Evolutionary conservation across 2,888 invertebrate species (phyloP), one percentile per base, ranked within the genome.

Genomic region (Chalcis sispes): DNA sequence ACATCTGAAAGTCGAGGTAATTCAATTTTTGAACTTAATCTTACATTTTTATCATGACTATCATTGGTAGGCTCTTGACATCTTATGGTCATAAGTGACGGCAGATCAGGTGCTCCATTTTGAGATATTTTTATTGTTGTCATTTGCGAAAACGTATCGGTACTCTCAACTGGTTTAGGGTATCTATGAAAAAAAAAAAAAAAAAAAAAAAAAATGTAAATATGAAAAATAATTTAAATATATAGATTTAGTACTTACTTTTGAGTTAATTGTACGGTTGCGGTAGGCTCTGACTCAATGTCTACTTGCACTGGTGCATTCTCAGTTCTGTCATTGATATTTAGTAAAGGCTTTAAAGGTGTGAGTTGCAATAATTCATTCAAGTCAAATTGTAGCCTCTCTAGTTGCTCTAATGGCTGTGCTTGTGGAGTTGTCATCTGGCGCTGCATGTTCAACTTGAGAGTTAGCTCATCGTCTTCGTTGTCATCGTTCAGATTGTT

Each of bases 391-490:
- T 78, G 66, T 52, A 72, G 18, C 2, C 81, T 80, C 15, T 79
- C 72, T 1, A 72, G 67, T 8, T 62, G 69, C 10, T 77, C 72
- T 1, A n/a, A 20, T 1, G 48, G 62, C 4, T 25, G 29, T 0
- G 36, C 10, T 15, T 40, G 36, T 5, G 42, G 36, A 0, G 50
- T 23, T 15, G 10, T 52, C n/a, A 77, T 50, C 13, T 81, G 77
- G 25, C 65, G 71, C 0, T 69, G 74, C 15, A 74, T 50, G 23
- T 78, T 78, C 27, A 81, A 65, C 75, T 87, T 81, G 7, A 88
- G 67, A 0, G 88, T 88, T 42, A 83, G 87, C 29, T 88, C 87
- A 15, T 87, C 87, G 1, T 77, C 74, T 1, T 85, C 83, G 2
- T 82, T 81, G 2, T 83, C 82, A 15, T 80, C 18, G 54, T 25